Evolutionary conservation across 1,140 invertebrate species (phyloP), one percentile per base, ranked within the genome.

Genomic region (Lasioglossum albipes): DNA sequence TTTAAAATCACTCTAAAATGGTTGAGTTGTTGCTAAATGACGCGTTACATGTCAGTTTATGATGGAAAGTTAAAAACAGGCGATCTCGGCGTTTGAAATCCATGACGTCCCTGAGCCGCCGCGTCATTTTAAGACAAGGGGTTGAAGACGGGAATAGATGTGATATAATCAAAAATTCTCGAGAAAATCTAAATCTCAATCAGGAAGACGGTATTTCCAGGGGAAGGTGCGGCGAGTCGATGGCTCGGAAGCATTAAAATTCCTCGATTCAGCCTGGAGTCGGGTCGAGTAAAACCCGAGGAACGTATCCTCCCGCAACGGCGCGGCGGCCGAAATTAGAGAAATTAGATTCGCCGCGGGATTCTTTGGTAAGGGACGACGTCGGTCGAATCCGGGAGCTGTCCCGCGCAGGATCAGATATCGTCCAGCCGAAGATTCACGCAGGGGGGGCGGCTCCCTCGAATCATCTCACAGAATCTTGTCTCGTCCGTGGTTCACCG

Each of bases 321-420:
- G 9, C 22, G 18, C 59, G 7, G 9, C 22, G 18, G 62, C 62
- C 31, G 73, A 81, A 81, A 84, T 87, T 81, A 83, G 81, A 81
- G 78, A 70, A 85, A 86, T 86, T 87, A 85, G 85, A 75, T 71
- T 83, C 84, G 49, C 85, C 68, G 74, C 81, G 62, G 84, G 84
- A 76, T 49, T 18, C 71, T 36, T 52, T 49, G 3, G 62, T 45
- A 54, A 64, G 61, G 31, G 54, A 59, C 27, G 69, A 79, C 71
- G 59, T 66, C 52, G 42, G 27, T 66, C 72, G 79, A 87, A 89
- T 87, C 83, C 89, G 77, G 88, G 74, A 89, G 89, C 87, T 80
- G 85, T 89, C 84, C 74, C 61, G 64, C 20, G 54, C 74, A 73
- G 80, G 79, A 90, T 90, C 89, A 87, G 88, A 90, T 90, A 90